Evolutionary conservation across 2,888 invertebrate species (phyloP).

Genomic region (Ctena decussata): DNA sequence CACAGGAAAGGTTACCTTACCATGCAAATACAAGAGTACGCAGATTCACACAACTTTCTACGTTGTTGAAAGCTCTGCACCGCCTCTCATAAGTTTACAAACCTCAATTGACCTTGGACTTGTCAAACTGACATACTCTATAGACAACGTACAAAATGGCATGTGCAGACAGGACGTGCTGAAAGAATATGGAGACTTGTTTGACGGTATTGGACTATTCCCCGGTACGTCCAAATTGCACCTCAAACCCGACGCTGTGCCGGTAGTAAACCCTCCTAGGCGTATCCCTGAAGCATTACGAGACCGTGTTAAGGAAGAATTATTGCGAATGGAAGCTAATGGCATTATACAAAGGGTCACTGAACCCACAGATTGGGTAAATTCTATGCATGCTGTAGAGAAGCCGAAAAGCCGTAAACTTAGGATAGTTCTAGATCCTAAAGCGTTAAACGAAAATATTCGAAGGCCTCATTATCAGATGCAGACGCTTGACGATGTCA

Average conservation of each 20-base stretch:
- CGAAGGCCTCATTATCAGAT: conserved; percentile 43
- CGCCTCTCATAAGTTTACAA: conserved; percentile 5
- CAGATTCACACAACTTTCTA: neutral
- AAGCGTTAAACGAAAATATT: conserved; percentile 48
- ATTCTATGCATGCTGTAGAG: conserved; percentile 32
- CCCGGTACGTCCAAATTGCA: conserved; percentile 14
- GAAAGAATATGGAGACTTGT: neutral
- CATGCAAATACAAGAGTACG: neutral
- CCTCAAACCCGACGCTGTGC: conserved; percentile 15
- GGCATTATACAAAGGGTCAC: conserved; percentile 37
- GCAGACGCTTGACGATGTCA: conserved; percentile 48
- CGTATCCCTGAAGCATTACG: conserved; percentile 36
- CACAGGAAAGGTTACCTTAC: neutral
- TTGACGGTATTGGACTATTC: conserved; percentile 20
- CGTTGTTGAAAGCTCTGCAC: conserved; percentile 12
- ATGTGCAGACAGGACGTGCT: neutral
- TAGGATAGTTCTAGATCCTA: conserved; percentile 58
- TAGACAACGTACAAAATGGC: neutral
- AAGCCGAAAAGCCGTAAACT: conserved; percentile 47
- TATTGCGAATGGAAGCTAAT: conserved; percentile 5
- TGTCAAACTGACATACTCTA: conserved; percentile 18
- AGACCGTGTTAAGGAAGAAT: conserved; percentile 16
- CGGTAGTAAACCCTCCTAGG: conserved; percentile 29
- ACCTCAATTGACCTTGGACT: conserved; percentile 14
- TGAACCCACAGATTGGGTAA: conserved; percentile 47